Base-by-base conservation (phyloP, 1,140 invertebrate species). In the Samia ricini region DNA sequence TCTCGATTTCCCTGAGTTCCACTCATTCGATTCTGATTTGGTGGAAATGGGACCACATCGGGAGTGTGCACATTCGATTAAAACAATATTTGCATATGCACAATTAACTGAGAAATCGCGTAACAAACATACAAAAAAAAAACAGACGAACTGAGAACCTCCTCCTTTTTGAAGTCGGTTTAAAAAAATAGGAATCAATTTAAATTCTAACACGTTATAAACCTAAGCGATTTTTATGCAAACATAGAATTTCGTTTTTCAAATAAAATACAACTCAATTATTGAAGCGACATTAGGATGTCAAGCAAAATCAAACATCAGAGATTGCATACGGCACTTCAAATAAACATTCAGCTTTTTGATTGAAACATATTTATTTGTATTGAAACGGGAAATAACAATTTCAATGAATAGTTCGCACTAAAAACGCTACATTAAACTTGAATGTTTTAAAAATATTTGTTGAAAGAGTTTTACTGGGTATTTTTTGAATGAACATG, bases 391-490 rank as follows among this genome's bases (percentile, higher is more conserved):
- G 70, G 61, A 76, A 75, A 78, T 74, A 75, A 76, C 68, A 65
- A 72, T 78, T 79, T 79, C 61, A 65, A 76, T 77, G 66, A 79
- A 76, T 72, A 78, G 71, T 77, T 71, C 63, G 68, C 64, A 59
- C 63, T 67, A 72, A 72, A 77, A 74, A 66, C 64, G 63, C 59
- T 72, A 61, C 70, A 61, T 52, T 66, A 62, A 67, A 57, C 68
- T 61, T 73, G 71, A 76, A 56, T 64, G 68, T 72, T 77, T 81
- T 81, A 75, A 74, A n/a, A n/a, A n/a, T n/a, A 80, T 83, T 79
- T 72, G 72, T 58, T 68, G 55, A 29, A 71, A 76, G 71, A 77
- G 62, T 70, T 77, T 74, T 68, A 73, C 73, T 63, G 65, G 52
- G 54, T 63, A 59, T 62, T 65, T 67, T 70, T 26, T 4, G 8